Evolutionary conservation across 2,797 vertebrate species (phyloP), one percentile per base, ranked within the genome.

Genomic region (Cryptoblepharus egeriae): DNA sequence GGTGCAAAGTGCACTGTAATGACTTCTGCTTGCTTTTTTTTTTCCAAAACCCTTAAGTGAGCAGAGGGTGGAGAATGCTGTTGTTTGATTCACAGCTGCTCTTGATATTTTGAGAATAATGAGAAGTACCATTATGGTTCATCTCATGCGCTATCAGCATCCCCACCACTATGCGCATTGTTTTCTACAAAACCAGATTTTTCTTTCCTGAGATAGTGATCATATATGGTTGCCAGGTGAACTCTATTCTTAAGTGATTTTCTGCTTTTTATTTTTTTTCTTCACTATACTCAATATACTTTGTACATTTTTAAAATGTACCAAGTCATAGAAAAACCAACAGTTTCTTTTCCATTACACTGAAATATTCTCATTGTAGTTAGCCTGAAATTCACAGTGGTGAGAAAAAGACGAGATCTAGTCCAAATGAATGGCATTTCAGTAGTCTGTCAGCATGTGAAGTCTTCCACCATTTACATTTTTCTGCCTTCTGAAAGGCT

Each of bases 31-130:
- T 74, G 26, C 65, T 42, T 3, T 80, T 24, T 71, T 35, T 42
- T 3, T 80, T 24, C 69, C 35, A 83, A 77, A 87, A 22, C 0
- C 5, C 61, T 77, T 76, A 72, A 37, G 15, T 30, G 42, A 81
- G 73, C 9, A 1, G 13, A 88, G 61, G 5, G 49, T 77, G 64
- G 65, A 49, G 74, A 70, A 82, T 5, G 35, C 73, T 82, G 67
- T 77, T 77, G 67, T 77, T 82, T 63, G 74, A 63, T 35, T 12
- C 75, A 64, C 81, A 82, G 81, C 81, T 82, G 81, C 75, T 77
- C 67, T 49, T 77, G 81, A 55, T 71, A 77, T 77, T 77, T 77
- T 82, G 65, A 77, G 74, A 35, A 39, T 63, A 55, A 71, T 30
- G 80, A 76, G 76, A 82, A 76, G 39, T 70, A 20, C 55, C 57